A percentile compares a stretch with the other conserved stretches of the same genome.
These are phyloP conservation scores for Tupaia chinensis DNA, from an alignment of 2,113 vertebrate genomes.

Conservation along the genomic window DNA sequence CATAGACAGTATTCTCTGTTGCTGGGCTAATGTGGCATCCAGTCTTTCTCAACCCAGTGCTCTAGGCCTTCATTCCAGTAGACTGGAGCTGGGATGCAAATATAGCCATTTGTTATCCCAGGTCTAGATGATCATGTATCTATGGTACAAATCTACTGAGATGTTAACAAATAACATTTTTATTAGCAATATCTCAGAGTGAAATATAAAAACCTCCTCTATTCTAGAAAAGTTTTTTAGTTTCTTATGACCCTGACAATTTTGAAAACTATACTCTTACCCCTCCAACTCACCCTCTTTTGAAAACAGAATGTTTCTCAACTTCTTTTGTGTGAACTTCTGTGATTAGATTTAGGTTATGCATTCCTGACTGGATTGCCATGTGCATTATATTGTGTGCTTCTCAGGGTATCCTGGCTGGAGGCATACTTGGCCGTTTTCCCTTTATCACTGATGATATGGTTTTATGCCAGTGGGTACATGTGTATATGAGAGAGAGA, in stretches of 20 bases:
- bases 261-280: background rate
- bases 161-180: slow-evolving; percentile 19
- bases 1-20: background rate
- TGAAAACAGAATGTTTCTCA: background rate
- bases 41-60: background rate
- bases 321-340: background rate
- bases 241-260: background rate
- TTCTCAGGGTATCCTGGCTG: background rate
- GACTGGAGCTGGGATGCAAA: background rate
- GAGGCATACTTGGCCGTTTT: background rate
- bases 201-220: background rate
- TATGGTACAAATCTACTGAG: slow-evolving; percentile 8
- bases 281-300: background rate
- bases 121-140: background rate
- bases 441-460: background rate
- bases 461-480: no score
- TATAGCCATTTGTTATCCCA: background rate
- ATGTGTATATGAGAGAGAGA: no score
- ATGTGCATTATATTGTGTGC: background rate
- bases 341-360: background rate
- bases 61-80: background rate
- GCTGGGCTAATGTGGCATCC: fast-evolving
- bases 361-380: background rate
- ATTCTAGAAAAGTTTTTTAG: background rate
- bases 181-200: background rate